Percentiles rank a stretch among this genome's conserved stretches.
Conservation (phyloP, 1,140 invertebrate species). For the Globodera rostochiensis region DNA sequence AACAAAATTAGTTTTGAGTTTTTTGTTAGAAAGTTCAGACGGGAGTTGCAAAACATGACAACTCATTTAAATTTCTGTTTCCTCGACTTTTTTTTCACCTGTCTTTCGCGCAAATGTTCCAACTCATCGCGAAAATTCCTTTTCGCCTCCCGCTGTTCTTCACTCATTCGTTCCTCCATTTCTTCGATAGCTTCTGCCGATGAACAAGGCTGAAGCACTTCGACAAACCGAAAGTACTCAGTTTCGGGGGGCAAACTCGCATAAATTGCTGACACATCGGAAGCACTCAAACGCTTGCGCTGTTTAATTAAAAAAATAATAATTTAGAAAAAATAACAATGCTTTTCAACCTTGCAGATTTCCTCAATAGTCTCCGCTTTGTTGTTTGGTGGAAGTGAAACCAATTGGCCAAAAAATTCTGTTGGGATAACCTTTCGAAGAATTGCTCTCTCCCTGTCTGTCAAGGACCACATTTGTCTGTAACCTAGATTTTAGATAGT, state of each 20-base stretch:
- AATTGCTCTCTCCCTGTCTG: conserved; percentile 20
- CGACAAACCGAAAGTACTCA: conserved; percentile 45
- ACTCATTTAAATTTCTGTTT: background rate
- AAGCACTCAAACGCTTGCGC: conserved; percentile 13
- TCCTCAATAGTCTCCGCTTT: conserved; percentile 9
- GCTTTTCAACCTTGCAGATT: conserved; percentile 9
- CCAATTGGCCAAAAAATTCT: background rate
- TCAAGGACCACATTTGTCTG: conserved; percentile 23
- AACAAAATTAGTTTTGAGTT: conserved; percentile 6
- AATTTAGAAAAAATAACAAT: background rate
- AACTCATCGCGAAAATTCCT: conserved; percentile 30
- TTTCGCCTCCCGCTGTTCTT: conserved; percentile 18
- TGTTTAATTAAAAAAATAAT: background rate
- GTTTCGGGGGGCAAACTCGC: conserved; percentile 21
- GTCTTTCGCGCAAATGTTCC: conserved; percentile 41
- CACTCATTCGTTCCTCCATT: conserved; percentile 7
- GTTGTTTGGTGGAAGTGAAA: background rate
- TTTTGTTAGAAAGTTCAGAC: background rate
- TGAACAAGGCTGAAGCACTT: conserved; percentile 28
- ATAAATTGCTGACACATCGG: conserved; percentile 40
- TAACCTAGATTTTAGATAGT: too few species aligned
- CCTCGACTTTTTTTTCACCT: conserved; percentile 16
- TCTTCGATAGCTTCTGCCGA: conserved; percentile 1
- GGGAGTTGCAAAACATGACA: too few species aligned
- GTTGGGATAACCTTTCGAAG: conserved; percentile 22